Evolutionary conservation across 2,888 invertebrate genomes (phyloP), one percentile per base, ranked within the genome.

Genomic region (Spodoptera picta): DNA sequence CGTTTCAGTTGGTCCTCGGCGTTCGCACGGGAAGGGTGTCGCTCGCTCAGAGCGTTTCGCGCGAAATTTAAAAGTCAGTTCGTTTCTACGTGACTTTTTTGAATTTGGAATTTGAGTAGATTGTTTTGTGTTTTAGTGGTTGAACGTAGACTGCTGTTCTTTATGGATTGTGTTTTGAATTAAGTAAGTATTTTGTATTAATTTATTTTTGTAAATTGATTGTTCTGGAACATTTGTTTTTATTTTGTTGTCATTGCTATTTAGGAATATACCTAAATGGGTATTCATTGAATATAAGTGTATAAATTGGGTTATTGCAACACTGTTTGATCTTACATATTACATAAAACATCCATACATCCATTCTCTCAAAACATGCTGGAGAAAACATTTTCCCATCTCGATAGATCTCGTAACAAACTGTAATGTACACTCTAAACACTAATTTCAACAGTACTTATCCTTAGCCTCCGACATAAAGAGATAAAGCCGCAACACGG

Each of bases 1-100:
- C 77, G 70, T 76, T 82, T 85, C 83, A 94, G 94, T 93, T 85
- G 84, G 77, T 83, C 82, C 81, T 77, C 72, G 83, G 75, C 86
- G 67, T 71, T 82, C 76, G 85, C 9, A 49, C 69, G 83, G 83
- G 83, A 62, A 85, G 86, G 87, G 73, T 83, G 90, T 87, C n/a
- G 57, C 75, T 61, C 66, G 65, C 51, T 73, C 48, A 10, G 52
- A 46, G 27, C 54, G 69, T 72, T 81, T 84, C 87, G 89, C 92
- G 93, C 90, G 89, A 91, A 90, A 85, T 92, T 92, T 81, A 77
- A 90, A 92, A 77, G 69, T 72, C 65, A 69, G 75, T 80, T 77
- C 65, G 72, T 77, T 73, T 77, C 69, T 69, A 75, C 74, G 80
- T 83, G 78, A 82, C 78, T 82, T 73, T 79, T 73, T 79, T 77